A percentile compares a stretch with the other conserved stretches of the same genome.
These are phyloP conservation scores for Calliopum simillimum DNA, from an alignment of 2,888 invertebrate genomes.

Conservation along the genomic window DNA sequence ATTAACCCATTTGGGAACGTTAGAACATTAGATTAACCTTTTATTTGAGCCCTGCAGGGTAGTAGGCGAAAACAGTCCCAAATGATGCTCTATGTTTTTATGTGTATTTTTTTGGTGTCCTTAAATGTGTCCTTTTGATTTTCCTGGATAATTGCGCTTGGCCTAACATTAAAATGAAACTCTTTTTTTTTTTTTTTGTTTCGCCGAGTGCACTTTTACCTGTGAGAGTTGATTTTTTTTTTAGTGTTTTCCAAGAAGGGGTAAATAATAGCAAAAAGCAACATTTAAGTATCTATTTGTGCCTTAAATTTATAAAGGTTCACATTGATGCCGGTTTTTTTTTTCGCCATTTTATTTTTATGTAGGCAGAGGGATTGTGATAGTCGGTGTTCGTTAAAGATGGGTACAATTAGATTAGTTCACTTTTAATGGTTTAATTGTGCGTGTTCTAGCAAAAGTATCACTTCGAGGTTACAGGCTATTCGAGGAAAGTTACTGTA, in stretches of 20 bases:
- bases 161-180: background rate
- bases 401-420: background rate
- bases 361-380: background rate
- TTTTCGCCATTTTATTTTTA: background rate
- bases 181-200: background rate
- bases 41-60: constrained; percentile 12
- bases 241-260: no score
- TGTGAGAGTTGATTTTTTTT: no score
- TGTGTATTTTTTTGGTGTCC: background rate
- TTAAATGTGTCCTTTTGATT: constrained; percentile 4
- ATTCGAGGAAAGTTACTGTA: background rate
- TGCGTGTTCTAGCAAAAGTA: background rate
- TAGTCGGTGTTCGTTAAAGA: constrained; percentile 1
- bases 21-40: constrained; percentile 11
- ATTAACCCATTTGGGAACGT: constrained; percentile 8
- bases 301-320: no score
- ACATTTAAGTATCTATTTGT: no score
- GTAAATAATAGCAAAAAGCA: no score
- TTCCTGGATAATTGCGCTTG: background rate
- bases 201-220: background rate
- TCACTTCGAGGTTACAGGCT: background rate
- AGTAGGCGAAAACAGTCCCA: background rate
- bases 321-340: no score
- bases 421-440: constrained; percentile 7
- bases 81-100: background rate